Conservation (phyloP, 2,888 invertebrate species). For the Ectemnius cavifrons region DNA sequence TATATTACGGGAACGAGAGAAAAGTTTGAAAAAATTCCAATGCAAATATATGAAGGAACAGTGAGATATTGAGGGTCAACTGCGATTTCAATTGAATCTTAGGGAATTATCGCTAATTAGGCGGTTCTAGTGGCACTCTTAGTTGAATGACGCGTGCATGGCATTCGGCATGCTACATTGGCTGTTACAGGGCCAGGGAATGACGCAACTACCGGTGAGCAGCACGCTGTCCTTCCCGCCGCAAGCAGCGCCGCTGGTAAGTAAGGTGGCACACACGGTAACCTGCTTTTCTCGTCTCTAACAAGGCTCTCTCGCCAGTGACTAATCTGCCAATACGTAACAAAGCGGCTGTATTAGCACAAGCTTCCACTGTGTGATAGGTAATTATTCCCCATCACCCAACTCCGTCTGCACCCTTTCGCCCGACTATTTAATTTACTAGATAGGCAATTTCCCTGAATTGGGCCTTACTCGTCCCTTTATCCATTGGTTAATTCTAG, state of each 20-base stretch:
- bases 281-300: background rate
- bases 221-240: conserved; percentile 72
- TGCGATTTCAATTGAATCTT: no score
- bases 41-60: no score
- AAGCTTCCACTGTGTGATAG: conserved; percentile 15
- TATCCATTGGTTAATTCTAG: no score
- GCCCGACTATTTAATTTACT: background rate
- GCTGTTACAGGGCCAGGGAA: conserved; percentile 79
- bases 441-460: background rate
- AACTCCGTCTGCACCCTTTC: conserved; percentile 19
- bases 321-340: background rate
- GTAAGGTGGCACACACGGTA: conserved; percentile 51
- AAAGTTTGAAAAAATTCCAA: no score
- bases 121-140: conserved; percentile 65
- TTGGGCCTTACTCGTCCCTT: background rate
- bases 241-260: conserved; percentile 74
- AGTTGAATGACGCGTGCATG: conserved; percentile 75
- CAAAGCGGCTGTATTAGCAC: conserved; percentile 8
- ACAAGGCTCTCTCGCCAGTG: background rate
- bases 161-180: conserved; percentile 69
- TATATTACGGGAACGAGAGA: no score
- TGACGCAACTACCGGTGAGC: conserved; percentile 76
- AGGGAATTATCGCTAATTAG: background rate
- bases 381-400: conserved; percentile 2
- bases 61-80: no score